Evolutionary conservation across 1,140 invertebrate genomes (phyloP).

Genomic region (Philotrypesis tridentata): DNA sequence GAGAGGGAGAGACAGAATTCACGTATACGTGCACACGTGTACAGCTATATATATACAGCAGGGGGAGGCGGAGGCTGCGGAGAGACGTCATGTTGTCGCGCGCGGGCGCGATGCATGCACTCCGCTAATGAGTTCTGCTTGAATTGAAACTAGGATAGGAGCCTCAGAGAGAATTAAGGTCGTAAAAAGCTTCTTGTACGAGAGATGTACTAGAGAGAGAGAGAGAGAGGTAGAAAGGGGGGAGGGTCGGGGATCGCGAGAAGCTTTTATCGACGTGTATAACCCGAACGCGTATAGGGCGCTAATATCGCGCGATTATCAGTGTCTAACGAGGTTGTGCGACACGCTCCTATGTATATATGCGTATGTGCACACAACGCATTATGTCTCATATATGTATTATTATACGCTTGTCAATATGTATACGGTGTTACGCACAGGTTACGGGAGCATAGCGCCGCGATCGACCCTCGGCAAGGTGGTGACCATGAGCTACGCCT

Average conservation of each 20-base stretch:
- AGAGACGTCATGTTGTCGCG: slow-evolving; percentile 18
- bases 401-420: neutral
- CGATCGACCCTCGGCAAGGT: slow-evolving; percentile 86
- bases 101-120: slow-evolving; percentile 21
- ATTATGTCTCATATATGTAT: neutral
- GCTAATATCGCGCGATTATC: too few species aligned
- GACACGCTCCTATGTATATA: too few species aligned
- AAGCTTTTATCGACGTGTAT: neutral
- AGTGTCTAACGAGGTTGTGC: too few species aligned
- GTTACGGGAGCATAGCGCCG: slow-evolving; percentile 91
- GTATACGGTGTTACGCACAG: too few species aligned
- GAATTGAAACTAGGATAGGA: slow-evolving; percentile 41
- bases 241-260: too few species aligned
- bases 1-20: too few species aligned
- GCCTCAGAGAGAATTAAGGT: slow-evolving; percentile 19
- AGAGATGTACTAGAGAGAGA: neutral
- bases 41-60: neutral
- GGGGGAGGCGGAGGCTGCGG: neutral
- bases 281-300: too few species aligned
- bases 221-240: too few species aligned
- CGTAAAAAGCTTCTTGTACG: neutral
- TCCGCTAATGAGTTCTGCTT: slow-evolving; percentile 41
- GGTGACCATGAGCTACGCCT: slow-evolving; percentile 91
- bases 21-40: too few species aligned
- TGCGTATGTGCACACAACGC: too few species aligned